Percentiles rank a stretch among this genome's conserved stretches.
phyloP scores from a whole-genome alignment of 2,797 vertebrate genomes.

The Otolemur crassicaudatus region DNA sequence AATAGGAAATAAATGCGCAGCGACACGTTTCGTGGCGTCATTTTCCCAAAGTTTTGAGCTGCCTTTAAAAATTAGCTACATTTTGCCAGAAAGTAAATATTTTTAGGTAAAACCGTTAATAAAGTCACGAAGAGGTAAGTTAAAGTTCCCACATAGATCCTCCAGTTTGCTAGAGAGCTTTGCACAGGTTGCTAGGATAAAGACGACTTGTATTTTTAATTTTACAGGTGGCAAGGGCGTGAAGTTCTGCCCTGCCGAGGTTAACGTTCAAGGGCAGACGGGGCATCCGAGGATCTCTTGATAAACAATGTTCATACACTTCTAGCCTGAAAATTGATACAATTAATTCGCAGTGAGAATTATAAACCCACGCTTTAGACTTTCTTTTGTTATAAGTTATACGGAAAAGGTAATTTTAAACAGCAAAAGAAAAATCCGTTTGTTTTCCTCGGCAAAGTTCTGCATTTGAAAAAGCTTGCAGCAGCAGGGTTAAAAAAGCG shows the following conservation, averaged over 20 bases:
- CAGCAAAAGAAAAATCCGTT: not conserved
- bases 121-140: constrained; percentile 55
- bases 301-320: not conserved
- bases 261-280: constrained; percentile 80
- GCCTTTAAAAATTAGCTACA: not conserved
- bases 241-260: constrained; percentile 58
- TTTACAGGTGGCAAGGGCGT: constrained; percentile 55
- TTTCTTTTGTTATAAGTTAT: not conserved
- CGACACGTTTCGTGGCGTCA: not conserved
- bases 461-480: constrained; percentile 37
- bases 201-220: not conserved
- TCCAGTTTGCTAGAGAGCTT: not conserved
- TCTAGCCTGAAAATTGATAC: constrained; percentile 10
- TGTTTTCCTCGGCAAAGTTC: constrained; percentile 43
- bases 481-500: not conserved
- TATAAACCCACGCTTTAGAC: not conserved
- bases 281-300: not conserved
- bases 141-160: not conserved
- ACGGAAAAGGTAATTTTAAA: not conserved
- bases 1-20: constrained; percentile 35
- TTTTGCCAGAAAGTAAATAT: constrained; percentile 66
- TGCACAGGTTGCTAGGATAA: not conserved
- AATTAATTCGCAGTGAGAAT: not conserved
- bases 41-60: not conserved
- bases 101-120: constrained; percentile 51